Base-by-base conservation (phyloP, 2,797 vertebrate species). In the Leucoraja ocellata region DNA sequence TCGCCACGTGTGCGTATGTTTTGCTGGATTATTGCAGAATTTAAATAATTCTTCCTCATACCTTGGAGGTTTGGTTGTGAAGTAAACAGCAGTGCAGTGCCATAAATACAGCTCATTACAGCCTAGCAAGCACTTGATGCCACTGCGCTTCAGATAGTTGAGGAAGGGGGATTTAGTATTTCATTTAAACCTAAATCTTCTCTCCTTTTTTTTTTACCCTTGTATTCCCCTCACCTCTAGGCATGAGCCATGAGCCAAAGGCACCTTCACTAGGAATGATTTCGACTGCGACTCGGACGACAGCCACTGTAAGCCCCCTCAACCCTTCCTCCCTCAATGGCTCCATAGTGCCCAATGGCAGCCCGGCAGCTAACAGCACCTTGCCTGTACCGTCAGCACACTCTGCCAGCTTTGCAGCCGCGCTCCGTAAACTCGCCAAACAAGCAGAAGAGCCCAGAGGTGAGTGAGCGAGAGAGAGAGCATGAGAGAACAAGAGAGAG, bases 211-310 rank as follows among this genome's bases (percentile, higher is more conserved):
- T 96, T 95, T 96, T 94, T 96, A 93, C 90, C 54, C 95, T 88
- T 65, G 7, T 65, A 8, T 54, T 28, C 4, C 25, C 13, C n/a
- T 94, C 0, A 95, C 95, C 61, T 95, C 86, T 97, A 99, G 98
- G 98, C 98, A 99, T 99, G 99, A 99, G 98, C 98, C 99, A 99
- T 99, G 99, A 99, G 98, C 98, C 98, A 97, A 99, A 99, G 97
- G 98, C 98, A 95, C 98, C 98, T 97, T 99, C 98, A 93, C 96
- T 99, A 99, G 98, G 98, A 97, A 99, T 99, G 98, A 98, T 99
- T 96, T 99, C 98, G 95, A 98, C 98, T 13, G 98, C 98, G 94
- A 98, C 98, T 88, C 98, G 99, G 97, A 99, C 97, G 96, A 99
- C 98, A 25, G 99, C 98, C 96, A 99, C 99, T 94, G 98, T 99